Evolutionary conservation across 2,797 vertebrate genomes (phyloP), one percentile per base, ranked within the genome.

Genomic region (Fringilla coelebs): DNA sequence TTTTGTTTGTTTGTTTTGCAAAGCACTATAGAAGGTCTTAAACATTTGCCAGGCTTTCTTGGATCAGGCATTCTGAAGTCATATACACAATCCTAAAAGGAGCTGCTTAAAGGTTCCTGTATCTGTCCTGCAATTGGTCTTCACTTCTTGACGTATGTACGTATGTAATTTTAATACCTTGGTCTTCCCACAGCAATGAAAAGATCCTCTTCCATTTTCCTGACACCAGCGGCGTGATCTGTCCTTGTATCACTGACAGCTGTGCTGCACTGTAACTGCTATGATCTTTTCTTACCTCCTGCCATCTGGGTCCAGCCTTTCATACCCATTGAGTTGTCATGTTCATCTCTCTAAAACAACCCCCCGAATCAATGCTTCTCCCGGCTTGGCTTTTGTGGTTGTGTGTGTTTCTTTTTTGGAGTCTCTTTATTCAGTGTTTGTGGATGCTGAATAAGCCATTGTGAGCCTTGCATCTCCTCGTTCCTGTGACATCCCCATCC

Each of bases 301-400:
- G 92, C 95, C 96, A 93, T 93, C 79, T 92, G 90, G 97, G 96
- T 95, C 89, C 88, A 91, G 94, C 96, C 96, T 96, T 70, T 76
- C 98, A 98, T 98, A 51, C 74, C 81, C 98, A 98, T 97, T 51
- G 48, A 96, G 40, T 92, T 93, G 96, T 96, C 96, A 97, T 93
- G 58, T 94, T 93, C 98, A 98, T 97, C 96, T 96, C 91, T 97
- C 93, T 93, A 48, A 66, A 96, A 89, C 92, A 94, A 73, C 75
- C 90, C 92, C 96, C 93, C 52, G 38, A 96, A 89, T 68, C 60
- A 97, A 93, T 91, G 96, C 97, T 95, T 97, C 96, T 96, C 90
- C 96, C 91, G 22, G 97, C 97, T 98, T 98, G 97, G 96, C 97
- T 97, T 88, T 92, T 97, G 97, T 98, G 97, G 96, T 97, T 97